phyloP scores from a whole-genome alignment of 2,888 invertebrate genomes.

The Cyclophora albipunctata region DNA sequence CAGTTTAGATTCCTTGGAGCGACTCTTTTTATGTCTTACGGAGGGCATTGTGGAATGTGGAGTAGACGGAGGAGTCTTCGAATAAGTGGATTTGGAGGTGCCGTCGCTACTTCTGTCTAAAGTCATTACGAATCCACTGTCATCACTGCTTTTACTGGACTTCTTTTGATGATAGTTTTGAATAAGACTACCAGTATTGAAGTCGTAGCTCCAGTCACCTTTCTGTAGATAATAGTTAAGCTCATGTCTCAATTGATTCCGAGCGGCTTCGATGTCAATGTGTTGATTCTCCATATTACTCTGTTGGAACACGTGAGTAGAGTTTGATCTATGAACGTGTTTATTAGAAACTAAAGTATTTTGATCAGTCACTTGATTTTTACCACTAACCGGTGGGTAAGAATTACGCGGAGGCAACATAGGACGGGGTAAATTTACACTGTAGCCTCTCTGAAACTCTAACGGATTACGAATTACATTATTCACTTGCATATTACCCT shows the following conservation, averaged over 20 bases:
- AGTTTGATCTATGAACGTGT: conserved; percentile 77
- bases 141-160: conserved; percentile 70
- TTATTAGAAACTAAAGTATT: conserved; percentile 67
- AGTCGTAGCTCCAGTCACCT: conserved; percentile 70
- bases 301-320: conserved; percentile 76
- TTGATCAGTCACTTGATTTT: conserved; percentile 71
- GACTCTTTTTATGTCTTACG: conserved; percentile 63
- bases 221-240: conserved; percentile 68
- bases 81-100: conserved; percentile 66
- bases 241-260: conserved; percentile 66
- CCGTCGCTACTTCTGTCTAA: conserved; percentile 70
- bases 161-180: conserved; percentile 71
- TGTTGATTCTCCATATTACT: conserved; percentile 55
- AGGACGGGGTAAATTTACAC: conserved; percentile 74
- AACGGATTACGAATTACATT: conserved; percentile 72
- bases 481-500: conserved; percentile 69
- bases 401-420: conserved; percentile 78
- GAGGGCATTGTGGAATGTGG: conserved; percentile 67
- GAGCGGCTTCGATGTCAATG: conserved; percentile 62
- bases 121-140: conserved; percentile 70
- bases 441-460: conserved; percentile 74
- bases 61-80: conserved; percentile 67
- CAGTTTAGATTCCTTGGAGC: conserved; percentile 65
- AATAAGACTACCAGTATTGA: conserved; percentile 65
- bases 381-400: conserved; percentile 76